Evolutionary conservation across 2,888 invertebrate genomes (phyloP).

Genomic region (Lycaena phlaeas): DNA sequence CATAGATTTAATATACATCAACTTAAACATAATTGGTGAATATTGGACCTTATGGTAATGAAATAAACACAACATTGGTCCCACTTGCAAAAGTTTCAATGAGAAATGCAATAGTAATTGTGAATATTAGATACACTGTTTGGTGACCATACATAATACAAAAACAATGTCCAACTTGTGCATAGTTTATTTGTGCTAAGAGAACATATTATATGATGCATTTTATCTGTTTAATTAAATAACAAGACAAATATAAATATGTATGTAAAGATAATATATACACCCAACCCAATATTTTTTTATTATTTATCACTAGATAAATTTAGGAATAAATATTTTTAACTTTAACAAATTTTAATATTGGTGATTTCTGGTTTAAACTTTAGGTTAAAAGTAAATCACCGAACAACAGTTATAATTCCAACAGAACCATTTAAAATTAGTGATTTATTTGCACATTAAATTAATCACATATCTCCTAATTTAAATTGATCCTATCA

Average conservation of each 20-base stretch:
- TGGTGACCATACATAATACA: neutral
- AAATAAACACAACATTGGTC: conserved; percentile 22
- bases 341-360: conserved; percentile 5
- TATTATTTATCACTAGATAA: conserved; percentile 4
- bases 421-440: neutral
- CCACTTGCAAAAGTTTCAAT: conserved; percentile 16
- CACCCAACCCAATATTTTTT: conserved; percentile 10
- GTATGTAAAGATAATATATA: conserved; percentile 15
- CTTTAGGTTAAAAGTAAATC: neutral
- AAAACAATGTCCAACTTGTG: neutral
- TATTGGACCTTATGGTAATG: conserved; percentile 6
- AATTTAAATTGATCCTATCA: conserved; percentile 1
- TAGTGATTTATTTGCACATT: neutral
- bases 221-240: neutral
- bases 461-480: neutral
- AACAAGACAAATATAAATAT: neutral
- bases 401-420: neutral
- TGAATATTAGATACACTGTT: conserved; percentile 1
- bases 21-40: conserved; percentile 7
- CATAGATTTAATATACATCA: conserved; percentile 10
- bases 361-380: conserved; percentile 3
- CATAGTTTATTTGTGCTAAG: conserved; percentile 6
- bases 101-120: conserved; percentile 8
- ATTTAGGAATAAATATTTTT: conserved; percentile 5
- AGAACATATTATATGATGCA: neutral